Evolutionary conservation across 2,797 vertebrate species (phyloP).

Genomic region (Kryptopterus vitreolus): DNA sequence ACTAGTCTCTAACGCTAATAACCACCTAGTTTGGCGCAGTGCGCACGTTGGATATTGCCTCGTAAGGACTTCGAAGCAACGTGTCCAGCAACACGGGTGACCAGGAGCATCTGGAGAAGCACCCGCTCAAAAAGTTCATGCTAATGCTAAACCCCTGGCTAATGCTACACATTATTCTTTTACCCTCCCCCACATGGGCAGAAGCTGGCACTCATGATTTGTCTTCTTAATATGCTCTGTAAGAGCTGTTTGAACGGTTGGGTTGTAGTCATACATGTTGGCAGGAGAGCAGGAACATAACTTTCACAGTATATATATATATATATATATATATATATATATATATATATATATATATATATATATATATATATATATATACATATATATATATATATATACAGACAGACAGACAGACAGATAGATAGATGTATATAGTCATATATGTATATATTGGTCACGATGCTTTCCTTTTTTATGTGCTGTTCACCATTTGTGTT

Average conservation of each 20-base stretch:
- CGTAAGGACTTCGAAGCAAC: slow-evolving; percentile 30
- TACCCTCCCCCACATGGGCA: background rate
- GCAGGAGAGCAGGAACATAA: background rate
- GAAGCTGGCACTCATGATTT: background rate
- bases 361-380: too few relatives aligned
- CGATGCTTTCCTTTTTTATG: too few relatives aligned
- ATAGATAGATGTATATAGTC: too few relatives aligned
- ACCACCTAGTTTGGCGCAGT: slow-evolving; percentile 16
- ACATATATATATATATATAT: too few relatives aligned
- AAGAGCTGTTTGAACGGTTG: slow-evolving; percentile 1
- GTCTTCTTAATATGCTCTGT: slow-evolving; percentile 17
- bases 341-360: too few relatives aligned
- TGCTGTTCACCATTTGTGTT: too few relatives aligned
- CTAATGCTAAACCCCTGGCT: slow-evolving; percentile 21
- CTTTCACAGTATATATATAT: background rate
- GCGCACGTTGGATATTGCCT: background rate
- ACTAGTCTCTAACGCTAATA: slow-evolving; percentile 15
- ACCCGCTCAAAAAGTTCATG: slow-evolving; percentile 26
- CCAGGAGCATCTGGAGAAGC: slow-evolving; percentile 26
- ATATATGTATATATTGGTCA: too few relatives aligned
- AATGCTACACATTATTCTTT: background rate
- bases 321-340: too few relatives aligned
- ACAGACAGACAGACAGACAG: too few relatives aligned
- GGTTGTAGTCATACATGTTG: background rate
- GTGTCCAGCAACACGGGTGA: slow-evolving; percentile 25